A percentile compares a stretch with the other conserved stretches of the same genome.
phyloP scores from a whole-genome alignment of 2,797 vertebrate species.

The Otolemur crassicaudatus region DNA sequence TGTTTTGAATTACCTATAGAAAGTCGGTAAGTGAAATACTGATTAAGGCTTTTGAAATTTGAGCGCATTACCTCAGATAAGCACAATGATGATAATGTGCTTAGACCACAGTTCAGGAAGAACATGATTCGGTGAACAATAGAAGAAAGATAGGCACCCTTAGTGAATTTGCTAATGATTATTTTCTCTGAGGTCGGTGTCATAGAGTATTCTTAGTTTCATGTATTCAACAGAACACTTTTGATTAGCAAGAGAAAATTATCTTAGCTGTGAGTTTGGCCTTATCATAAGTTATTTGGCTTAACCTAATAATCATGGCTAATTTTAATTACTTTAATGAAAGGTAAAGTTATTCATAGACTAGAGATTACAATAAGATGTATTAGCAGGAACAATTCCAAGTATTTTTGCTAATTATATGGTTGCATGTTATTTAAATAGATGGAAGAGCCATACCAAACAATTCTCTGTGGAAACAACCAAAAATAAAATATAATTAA shows the following conservation, averaged over 20 bases:
- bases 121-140: background rate
- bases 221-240: background rate
- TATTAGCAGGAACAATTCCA: constrained; percentile 41
- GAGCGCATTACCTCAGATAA: background rate
- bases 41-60: constrained; percentile 53
- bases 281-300: constrained; percentile 58
- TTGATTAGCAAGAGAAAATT: constrained; percentile 56
- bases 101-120: background rate
- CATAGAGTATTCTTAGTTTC: constrained; percentile 18
- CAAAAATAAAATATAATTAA: constrained; percentile 44
- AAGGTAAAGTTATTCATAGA: constrained; percentile 43
- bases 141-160: background rate
- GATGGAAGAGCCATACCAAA: constrained; percentile 35
- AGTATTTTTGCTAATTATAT: constrained; percentile 59
- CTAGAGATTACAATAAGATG: constrained; percentile 34
- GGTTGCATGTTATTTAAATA: constrained; percentile 53
- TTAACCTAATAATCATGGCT: constrained; percentile 58
- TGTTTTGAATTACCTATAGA: constrained; percentile 27
- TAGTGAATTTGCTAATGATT: constrained; percentile 20
- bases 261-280: constrained; percentile 20
- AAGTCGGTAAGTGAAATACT: constrained; percentile 45
- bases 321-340: constrained; percentile 64
- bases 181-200: background rate
- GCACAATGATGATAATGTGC: background rate
- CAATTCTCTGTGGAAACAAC: constrained; percentile 47